Percentiles rank a stretch among this genome's conserved stretches.
Conservation (phyloP, 1,140 invertebrate genomes). For the Macrobrachium nipponense region DNA sequence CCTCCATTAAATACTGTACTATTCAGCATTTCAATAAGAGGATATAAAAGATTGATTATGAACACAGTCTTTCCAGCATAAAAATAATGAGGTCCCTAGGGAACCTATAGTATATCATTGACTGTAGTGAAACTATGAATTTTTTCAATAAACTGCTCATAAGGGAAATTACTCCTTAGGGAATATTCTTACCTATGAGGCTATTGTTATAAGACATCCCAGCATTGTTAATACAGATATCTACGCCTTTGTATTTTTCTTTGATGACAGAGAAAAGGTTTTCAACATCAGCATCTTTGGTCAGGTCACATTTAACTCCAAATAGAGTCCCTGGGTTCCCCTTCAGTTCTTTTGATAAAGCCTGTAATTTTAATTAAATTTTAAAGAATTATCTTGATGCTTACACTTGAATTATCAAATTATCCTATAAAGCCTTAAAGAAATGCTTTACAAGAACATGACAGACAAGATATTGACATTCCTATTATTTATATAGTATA, state of each 20-base stretch:
- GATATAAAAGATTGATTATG: no score
- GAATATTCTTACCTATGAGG: slow-evolving; percentile 63
- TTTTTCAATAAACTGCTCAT: not conserved
- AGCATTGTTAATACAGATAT: slow-evolving; percentile 69
- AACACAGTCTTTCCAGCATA: no score
- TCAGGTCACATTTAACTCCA: slow-evolving; percentile 68
- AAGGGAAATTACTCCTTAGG: not conserved
- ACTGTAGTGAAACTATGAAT: not conserved
- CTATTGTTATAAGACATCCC: slow-evolving; percentile 66
- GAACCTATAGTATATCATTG: no score
- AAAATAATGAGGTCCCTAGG: no score
- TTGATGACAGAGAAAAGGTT: slow-evolving; percentile 67
- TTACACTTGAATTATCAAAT: not conserved
- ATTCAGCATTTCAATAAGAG: no score
- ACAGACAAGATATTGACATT: no score
- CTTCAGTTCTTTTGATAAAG: slow-evolving; percentile 23
- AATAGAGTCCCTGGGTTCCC: slow-evolving; percentile 20
- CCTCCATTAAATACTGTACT: no score
- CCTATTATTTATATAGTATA: no score
- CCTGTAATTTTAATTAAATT: not conserved
- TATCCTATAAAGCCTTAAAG: no score
- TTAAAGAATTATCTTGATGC: not conserved
- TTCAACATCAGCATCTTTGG: slow-evolving; percentile 67
- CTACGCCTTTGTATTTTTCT: slow-evolving; percentile 66
- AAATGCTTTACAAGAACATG: no score